Percentiles rank a stretch among this genome's conserved stretches.
phyloP scores from a whole-genome alignment of 2,888 invertebrate species.

The Penaeus monodon region DNA sequence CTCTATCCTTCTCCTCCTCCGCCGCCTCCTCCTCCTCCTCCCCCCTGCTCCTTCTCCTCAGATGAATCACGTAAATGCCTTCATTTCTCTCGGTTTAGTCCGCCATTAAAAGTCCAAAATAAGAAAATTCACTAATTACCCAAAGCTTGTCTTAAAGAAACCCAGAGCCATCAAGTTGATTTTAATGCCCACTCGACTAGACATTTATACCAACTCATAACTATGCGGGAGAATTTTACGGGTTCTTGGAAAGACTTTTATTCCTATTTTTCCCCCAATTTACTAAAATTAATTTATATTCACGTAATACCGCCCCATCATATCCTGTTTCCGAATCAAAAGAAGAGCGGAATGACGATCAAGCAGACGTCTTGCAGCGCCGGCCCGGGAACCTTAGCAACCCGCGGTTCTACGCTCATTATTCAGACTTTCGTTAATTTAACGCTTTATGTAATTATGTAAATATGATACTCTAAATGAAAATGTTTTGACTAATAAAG shows the following conservation, averaged over 20 bases:
- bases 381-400: too few species aligned
- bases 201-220: slow-evolving; percentile 55
- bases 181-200: slow-evolving; percentile 50
- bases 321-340: slow-evolving; percentile 15
- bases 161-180: slow-evolving; percentile 52
- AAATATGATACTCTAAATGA: too few species aligned
- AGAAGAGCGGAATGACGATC: too few species aligned
- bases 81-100: slow-evolving; percentile 8
- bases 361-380: too few species aligned
- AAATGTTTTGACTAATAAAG: too few species aligned
- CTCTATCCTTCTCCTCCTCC: neutral
- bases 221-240: slow-evolving; percentile 49
- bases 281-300: slow-evolving; percentile 51
- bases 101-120: slow-evolving; percentile 44
- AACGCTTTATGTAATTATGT: too few species aligned
- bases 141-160: slow-evolving; percentile 48
- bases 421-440: too few species aligned
- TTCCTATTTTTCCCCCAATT: slow-evolving; percentile 38
- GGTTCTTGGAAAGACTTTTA: slow-evolving; percentile 53
- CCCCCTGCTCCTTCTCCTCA: neutral
- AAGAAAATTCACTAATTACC: slow-evolving; percentile 55
- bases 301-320: slow-evolving; percentile 36
- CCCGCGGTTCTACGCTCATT: too few species aligned
- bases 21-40: neutral
- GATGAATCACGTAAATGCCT: too few species aligned